Evolutionary conservation across 2,113 vertebrate species (phyloP), one percentile per base, ranked within the genome.

Genomic region (Syngnathus scovelli): DNA sequence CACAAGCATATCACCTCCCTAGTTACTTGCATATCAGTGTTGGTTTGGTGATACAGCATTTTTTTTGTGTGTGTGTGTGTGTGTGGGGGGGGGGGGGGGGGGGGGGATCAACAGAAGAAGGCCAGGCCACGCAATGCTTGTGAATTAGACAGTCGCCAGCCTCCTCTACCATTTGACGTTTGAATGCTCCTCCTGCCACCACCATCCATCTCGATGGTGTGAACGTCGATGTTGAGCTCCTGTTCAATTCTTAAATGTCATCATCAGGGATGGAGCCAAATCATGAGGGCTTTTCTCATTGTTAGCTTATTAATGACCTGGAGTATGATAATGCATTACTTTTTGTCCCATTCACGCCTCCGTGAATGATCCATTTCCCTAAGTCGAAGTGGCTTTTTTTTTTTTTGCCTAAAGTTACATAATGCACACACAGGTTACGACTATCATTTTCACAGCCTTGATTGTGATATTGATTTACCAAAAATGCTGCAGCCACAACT

Each of bases 401-500:
- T 51, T 68, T 69, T 48, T 71, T 61, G 27, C 7, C 48, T 67
- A 44, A 13, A 64, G 68, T 79, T 79, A 66, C 55, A 79, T 80
- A 80, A 77, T 67, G 8, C 33, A 0, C 56, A 56, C n/a, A 43
- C 13, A 12, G 59, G 3, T 10, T 33, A 55, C 27, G 55, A 5
- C 37, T 74, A 56, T 66, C 61, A 68, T 33, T 43, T 18, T 11
- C 58, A 67, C n/a, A 69, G 5, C 1, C 44, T 48, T 48, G 13
- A 15, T 9, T 9, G 6, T 16, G 44, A 16, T 48, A 46, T 15
- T 46, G 16, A 46, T 46, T 15, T 13, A 5, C 11, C 8, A 2
- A 16, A 46, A 46, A 46, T 1, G 44, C 10, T 16, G 44, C 16
- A 16, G 44, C 44, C 44, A 18, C 44, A 46, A 1, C 6, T 13